phyloP scores from a whole-genome alignment of 2,797 vertebrate species.

The Enteromius viviparus region DNA sequence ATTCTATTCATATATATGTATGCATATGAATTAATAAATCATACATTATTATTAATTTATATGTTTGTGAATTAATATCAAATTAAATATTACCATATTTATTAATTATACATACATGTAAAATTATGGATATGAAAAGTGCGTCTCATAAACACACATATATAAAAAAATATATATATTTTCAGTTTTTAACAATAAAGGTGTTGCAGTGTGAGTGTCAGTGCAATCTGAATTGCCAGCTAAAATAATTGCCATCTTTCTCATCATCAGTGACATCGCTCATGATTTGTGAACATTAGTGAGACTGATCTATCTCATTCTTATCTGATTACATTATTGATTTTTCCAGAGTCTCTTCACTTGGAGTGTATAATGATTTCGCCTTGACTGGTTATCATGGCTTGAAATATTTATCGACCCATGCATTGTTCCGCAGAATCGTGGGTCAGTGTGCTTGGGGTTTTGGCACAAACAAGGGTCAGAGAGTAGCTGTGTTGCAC shows the following conservation, averaged over 20 bases:
- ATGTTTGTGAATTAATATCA: neutral
- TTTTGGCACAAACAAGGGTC: neutral
- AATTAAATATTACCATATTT: neutral
- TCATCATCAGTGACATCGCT: neutral
- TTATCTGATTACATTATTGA: slow-evolving; percentile 25
- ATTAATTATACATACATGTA: neutral
- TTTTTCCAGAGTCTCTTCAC: slow-evolving; percentile 9
- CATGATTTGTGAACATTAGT: slow-evolving; percentile 20
- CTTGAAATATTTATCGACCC: neutral
- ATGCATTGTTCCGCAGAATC: neutral
- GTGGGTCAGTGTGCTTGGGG: neutral
- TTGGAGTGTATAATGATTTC: slow-evolving; percentile 10
- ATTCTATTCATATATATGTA: no score
- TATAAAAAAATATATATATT: neutral
- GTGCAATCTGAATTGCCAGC: neutral
- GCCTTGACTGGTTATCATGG: slow-evolving; percentile 11
- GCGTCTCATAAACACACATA: neutral
- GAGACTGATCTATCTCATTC: neutral
- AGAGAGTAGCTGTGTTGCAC: neutral
- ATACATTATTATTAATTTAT: neutral
- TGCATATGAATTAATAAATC: neutral
- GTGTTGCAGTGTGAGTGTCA: neutral
- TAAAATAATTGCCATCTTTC: neutral
- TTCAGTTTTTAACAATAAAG: neutral
- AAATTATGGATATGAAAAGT: neutral